Percentiles rank a stretch among this genome's conserved stretches.
phyloP scores from a whole-genome alignment of 1,140 invertebrate species.

The Vanessa tameamea region DNA sequence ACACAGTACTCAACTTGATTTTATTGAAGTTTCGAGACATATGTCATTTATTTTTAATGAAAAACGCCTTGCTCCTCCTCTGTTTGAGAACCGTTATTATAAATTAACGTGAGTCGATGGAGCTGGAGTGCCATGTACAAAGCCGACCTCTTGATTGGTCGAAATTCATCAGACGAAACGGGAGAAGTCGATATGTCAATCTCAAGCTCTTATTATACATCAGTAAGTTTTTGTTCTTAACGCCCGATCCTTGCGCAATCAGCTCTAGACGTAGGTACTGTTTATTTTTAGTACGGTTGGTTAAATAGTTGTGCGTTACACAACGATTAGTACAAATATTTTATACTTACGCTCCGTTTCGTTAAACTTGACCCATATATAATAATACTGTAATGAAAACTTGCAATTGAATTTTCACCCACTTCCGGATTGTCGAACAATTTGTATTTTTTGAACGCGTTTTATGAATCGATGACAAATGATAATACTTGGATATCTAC shows the following conservation, averaged over 20 bases:
- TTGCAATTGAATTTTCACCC: too few relatives aligned
- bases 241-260: constrained; percentile 35
- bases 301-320: neutral
- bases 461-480: too few relatives aligned
- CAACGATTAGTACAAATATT: too few relatives aligned
- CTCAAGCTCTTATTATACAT: constrained; percentile 30
- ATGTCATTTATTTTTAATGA: constrained; percentile 34
- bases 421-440: too few relatives aligned
- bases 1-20: too few relatives aligned
- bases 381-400: too few relatives aligned
- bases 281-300: neutral
- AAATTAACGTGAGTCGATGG: constrained; percentile 58
- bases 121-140: constrained; percentile 52
- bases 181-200: constrained; percentile 39
- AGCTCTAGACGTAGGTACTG: constrained; percentile 7
- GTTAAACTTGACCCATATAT: too few relatives aligned
- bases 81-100: constrained; percentile 48
- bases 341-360: too few relatives aligned
- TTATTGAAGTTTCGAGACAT: too few relatives aligned
- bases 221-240: constrained; percentile 31
- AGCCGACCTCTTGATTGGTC: constrained; percentile 59
- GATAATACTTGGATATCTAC: too few relatives aligned
- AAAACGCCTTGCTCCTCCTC: constrained; percentile 38
- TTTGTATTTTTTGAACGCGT: too few relatives aligned
- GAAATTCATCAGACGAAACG: constrained; percentile 39